Conservation (phyloP, 1,140 invertebrate genomes). For the Solenopsis invicta region DNA sequence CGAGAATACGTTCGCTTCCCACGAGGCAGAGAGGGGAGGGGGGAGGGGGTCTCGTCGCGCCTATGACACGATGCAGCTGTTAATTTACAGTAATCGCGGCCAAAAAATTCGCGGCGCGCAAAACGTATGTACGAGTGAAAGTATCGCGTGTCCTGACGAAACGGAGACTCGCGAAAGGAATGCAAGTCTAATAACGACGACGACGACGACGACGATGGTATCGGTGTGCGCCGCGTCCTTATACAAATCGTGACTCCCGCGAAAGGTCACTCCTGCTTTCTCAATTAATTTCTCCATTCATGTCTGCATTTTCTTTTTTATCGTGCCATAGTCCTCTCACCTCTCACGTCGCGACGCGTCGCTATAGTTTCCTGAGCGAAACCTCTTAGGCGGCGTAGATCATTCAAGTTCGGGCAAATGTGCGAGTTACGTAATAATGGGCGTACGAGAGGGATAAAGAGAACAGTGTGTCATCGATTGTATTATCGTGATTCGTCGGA, state of each 20-base stretch:
- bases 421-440: not conserved
- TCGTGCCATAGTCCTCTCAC: slow-evolving; percentile 21
- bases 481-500: slow-evolving; percentile 3
- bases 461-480: not conserved
- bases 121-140: slow-evolving; percentile 39
- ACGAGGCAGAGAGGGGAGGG: not conserved
- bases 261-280: slow-evolving; percentile 61
- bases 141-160: slow-evolving; percentile 28
- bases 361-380: too few species aligned
- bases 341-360: not conserved
- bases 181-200: slow-evolving; percentile 24
- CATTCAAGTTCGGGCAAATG: not conserved
- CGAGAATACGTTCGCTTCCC: not conserved
- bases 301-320: slow-evolving; percentile 51
- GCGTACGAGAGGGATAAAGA: too few species aligned
- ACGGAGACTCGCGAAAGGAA: slow-evolving; percentile 4
- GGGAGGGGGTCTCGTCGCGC: not conserved
- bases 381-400: not conserved
- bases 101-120: slow-evolving; percentile 23
- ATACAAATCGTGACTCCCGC: slow-evolving; percentile 45
- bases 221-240: not conserved
- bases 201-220: not conserved
- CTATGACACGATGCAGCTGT: not conserved
- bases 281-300: slow-evolving; percentile 57
- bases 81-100: slow-evolving; percentile 1